Evolutionary conservation across 2,888 invertebrate genomes (phyloP), one percentile per base, ranked within the genome.

Genomic region (Andrena fulva): DNA sequence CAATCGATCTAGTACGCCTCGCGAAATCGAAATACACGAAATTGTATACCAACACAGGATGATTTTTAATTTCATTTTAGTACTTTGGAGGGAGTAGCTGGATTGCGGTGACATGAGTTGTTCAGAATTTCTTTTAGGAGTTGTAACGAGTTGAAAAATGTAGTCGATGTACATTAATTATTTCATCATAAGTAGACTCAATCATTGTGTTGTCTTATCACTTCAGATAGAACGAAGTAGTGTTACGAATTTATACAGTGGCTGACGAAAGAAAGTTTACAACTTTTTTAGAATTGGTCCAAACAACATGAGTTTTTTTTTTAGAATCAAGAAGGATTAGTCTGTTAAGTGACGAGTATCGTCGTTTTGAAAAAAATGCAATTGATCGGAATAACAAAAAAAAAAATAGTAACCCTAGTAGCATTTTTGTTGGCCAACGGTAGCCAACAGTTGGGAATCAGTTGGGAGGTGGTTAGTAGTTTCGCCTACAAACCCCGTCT

Each of bases 1-100:
- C 42, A 63, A 52, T 52, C 16, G 35, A 35, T 68, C 48, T 62
- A 35, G 50, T 24, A 42, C 12, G 42, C 12, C 50, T 69, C 27
- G 67, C 20, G 60, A 20, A 27, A 67, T 60, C 62, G 63, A 56
- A 56, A 60, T 56, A 29, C 48, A 33, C 71, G 52, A 52, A 52
- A 52, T 52, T 52, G 6, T 20, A 52, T 20, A 20, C 2, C 6
- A 20, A 52, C 8, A 2, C 3, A 20, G 20, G 52, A 20, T 20
- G 52, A 52, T 52, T 52, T 16, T 42, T 42, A 42, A 42, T 42
- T 42, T 42, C 42, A 42, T 42, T 20, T 52, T 52, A 20, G 2
- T 20, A 52, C 7, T 52, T 20, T 20, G 20, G 2, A 7, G 0
- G 20, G 2, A 52, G 52, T 20, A 6, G 20, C 6, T 52, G 24